Evolutionary conservation across 2,888 invertebrate species (phyloP).

Genomic region (Cylloceria caligata): DNA sequence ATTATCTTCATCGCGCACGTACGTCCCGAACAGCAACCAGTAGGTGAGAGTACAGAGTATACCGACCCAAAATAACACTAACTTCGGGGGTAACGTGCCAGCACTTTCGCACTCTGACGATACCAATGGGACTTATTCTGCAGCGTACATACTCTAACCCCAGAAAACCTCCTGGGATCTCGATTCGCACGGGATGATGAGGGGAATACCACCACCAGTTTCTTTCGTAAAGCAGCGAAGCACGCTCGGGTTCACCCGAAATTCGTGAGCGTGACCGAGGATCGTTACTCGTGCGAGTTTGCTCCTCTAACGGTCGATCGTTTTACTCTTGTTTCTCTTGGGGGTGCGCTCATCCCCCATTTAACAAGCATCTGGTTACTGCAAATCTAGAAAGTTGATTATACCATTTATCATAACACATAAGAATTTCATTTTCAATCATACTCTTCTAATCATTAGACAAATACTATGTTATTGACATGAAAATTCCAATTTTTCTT

Average conservation of each 20-base stretch:
- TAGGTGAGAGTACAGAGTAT: constrained; percentile 13
- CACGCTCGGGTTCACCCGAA: constrained; percentile 63
- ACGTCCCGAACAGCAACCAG: background rate
- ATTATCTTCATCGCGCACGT: background rate
- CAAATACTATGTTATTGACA: too few species aligned
- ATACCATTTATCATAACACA: constrained; percentile 3
- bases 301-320: too few species aligned
- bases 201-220: constrained; percentile 27
- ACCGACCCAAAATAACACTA: constrained; percentile 11
- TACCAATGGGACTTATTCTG: constrained; percentile 66
- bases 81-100: constrained; percentile 38
- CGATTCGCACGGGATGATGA: constrained; percentile 40
- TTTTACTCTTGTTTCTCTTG: constrained; percentile 26
- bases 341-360: constrained; percentile 4
- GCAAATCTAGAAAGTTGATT: constrained; percentile 11
- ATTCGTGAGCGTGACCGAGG: constrained; percentile 49
- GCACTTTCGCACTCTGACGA: constrained; percentile 57
- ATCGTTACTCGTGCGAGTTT: too few species aligned
- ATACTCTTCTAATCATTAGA: too few species aligned
- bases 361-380: constrained; percentile 35
- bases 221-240: constrained; percentile 16
- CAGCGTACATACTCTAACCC: constrained; percentile 27
- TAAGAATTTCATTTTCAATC: background rate
- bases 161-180: constrained; percentile 28
- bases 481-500: too few species aligned